Evolutionary conservation across 2,113 vertebrate species (phyloP).

Genomic region (Rhinopomastus cyanomelas): DNA sequence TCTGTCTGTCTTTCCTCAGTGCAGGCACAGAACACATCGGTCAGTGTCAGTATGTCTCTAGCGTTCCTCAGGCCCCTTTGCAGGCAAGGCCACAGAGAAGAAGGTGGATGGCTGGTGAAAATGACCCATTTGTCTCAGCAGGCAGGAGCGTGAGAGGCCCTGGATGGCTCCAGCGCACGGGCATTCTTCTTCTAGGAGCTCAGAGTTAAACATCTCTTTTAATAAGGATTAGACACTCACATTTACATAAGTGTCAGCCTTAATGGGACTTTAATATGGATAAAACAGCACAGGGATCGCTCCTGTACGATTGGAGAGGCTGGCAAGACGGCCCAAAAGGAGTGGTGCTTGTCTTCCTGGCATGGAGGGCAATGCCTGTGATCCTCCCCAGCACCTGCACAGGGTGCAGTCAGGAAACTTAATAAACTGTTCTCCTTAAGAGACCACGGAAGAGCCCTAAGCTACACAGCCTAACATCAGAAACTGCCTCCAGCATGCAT

Average conservation of each 20-base stretch:
- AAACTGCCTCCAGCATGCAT: background rate
- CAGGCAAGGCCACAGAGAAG: background rate
- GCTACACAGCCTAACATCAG: background rate
- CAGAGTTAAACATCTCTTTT: background rate
- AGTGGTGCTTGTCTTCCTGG: background rate
- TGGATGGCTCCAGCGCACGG: background rate
- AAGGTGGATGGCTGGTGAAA: background rate
- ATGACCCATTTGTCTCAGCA: background rate
- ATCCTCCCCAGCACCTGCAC: background rate
- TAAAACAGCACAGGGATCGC: background rate
- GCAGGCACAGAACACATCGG: background rate
- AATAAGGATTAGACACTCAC: slow-evolving; percentile 32
- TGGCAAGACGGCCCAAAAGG: background rate
- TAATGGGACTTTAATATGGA: slow-evolving; percentile 19
- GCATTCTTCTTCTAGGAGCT: background rate
- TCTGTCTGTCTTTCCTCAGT: background rate
- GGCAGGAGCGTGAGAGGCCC: background rate
- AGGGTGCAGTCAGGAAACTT: background rate
- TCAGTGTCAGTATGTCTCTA: background rate
- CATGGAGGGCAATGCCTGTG: background rate
- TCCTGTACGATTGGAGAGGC: background rate
- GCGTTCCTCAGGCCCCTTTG: background rate
- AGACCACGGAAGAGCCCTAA: background rate
- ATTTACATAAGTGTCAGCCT: slow-evolving; percentile 17
- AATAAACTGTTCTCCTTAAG: background rate